These are phyloP conservation scores for Anorthoa munda DNA, from an alignment of 2,888 invertebrate species.

Conservation along the genomic window DNA sequence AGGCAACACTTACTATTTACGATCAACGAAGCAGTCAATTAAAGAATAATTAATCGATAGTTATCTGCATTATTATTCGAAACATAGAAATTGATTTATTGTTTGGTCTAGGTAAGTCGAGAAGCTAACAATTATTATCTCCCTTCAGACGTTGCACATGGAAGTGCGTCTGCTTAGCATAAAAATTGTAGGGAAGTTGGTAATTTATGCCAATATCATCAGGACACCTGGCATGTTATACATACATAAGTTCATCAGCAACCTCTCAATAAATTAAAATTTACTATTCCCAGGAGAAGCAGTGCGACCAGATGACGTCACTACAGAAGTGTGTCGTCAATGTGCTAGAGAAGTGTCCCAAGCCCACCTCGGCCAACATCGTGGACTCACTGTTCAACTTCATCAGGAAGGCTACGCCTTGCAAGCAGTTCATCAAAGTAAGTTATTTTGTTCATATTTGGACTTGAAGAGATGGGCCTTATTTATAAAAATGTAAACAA, in stretches of 20 bases:
- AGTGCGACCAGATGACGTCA: conserved; percentile 76
- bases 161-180: too few species aligned
- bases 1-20: too few species aligned
- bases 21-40: too few species aligned
- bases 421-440: conserved; percentile 77
- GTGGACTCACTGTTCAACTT: conserved; percentile 94
- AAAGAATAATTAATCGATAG: too few species aligned
- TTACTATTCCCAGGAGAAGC: conserved; percentile 74
- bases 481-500: too few species aligned
- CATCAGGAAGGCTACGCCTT: conserved; percentile 93
- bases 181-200: too few species aligned
- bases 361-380: conserved; percentile 95
- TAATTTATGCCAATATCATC: too few species aligned
- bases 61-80: background rate
- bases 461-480: background rate
- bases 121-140: background rate
- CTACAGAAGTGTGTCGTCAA: conserved; percentile 91
- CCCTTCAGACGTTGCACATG: too few species aligned
- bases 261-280: too few species aligned
- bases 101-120: background rate
- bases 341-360: conserved; percentile 92
- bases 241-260: too few species aligned
- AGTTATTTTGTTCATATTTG: conserved; percentile 14
- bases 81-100: background rate
- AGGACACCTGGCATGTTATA: too few species aligned